Conservation (phyloP, 2,888 invertebrate genomes). For the Noctua comes region DNA sequence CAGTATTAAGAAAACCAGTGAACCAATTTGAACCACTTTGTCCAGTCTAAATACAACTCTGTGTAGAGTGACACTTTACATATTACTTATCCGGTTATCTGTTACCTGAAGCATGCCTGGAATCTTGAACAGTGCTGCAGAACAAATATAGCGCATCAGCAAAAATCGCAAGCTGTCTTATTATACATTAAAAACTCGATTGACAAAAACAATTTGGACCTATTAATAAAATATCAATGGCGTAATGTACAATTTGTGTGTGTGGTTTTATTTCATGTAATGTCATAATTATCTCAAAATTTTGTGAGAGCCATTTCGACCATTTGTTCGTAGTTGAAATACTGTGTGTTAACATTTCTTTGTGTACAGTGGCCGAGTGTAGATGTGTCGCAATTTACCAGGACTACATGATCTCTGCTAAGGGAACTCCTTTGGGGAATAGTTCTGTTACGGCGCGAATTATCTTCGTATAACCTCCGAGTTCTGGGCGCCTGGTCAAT, state of each 20-base stretch:
- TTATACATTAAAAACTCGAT: not conserved
- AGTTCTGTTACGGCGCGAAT: constrained; percentile 16
- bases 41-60: not conserved
- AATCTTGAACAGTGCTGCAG: not conserved
- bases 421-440: constrained; percentile 32
- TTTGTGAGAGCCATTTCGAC: no score
- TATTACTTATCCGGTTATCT: not conserved
- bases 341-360: not conserved
- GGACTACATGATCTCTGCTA: constrained; percentile 29
- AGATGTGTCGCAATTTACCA: constrained; percentile 29
- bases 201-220: no score
- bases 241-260: not conserved
- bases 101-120: not conserved
- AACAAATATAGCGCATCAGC: not conserved
- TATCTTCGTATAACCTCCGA: constrained; percentile 11
- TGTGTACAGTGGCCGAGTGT: not conserved
- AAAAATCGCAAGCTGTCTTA: not conserved
- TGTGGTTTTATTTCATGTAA: not conserved
- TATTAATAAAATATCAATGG: no score
- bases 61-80: not conserved
- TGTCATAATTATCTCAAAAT: no score
- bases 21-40: not conserved
- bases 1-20: not conserved
- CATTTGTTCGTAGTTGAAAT: not conserved
- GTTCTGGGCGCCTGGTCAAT: not conserved